Percentiles rank a stretch among this genome's conserved stretches.
phyloP scores from a whole-genome alignment of 2,888 invertebrate species.

The Lycia hirtaria region DNA sequence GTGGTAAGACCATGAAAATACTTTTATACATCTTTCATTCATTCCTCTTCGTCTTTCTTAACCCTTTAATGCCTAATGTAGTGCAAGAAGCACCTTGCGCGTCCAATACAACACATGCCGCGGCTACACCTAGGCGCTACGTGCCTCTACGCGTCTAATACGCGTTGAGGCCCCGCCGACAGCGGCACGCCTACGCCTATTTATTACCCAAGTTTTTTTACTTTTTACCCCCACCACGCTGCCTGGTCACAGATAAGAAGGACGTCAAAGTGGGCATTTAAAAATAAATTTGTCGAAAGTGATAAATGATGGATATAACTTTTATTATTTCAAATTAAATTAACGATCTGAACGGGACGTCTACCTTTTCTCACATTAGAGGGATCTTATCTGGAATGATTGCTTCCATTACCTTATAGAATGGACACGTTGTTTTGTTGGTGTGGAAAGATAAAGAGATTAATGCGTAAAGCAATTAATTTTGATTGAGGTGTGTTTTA shows the following conservation, averaged over 20 bases:
- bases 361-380: slow-evolving; percentile 85
- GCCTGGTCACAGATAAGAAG: slow-evolving; percentile 76
- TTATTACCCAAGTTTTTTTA: slow-evolving; percentile 63
- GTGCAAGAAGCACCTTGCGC: slow-evolving; percentile 7
- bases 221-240: slow-evolving; percentile 65
- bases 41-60: too few species aligned
- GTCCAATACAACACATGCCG: not conserved
- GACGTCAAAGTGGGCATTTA: slow-evolving; percentile 80
- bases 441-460: slow-evolving; percentile 81
- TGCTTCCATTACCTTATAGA: slow-evolving; percentile 83
- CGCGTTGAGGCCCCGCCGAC: slow-evolving; percentile 55
- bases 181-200: slow-evolving; percentile 73
- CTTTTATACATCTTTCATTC: too few species aligned
- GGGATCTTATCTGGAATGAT: slow-evolving; percentile 84
- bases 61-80: not conserved
- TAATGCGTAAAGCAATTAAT: slow-evolving; percentile 85
- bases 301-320: slow-evolving; percentile 84
- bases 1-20: too few species aligned
- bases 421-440: slow-evolving; percentile 79
- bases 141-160: slow-evolving; percentile 36
- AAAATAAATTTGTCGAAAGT: slow-evolving; percentile 85
- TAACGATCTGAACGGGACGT: slow-evolving; percentile 79
- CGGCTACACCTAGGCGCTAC: slow-evolving; percentile 27
- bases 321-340: slow-evolving; percentile 85
- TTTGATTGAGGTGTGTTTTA: slow-evolving; percentile 85